Conservation (phyloP, 2,113 vertebrate species). For the Toxotes jaculatrix region DNA sequence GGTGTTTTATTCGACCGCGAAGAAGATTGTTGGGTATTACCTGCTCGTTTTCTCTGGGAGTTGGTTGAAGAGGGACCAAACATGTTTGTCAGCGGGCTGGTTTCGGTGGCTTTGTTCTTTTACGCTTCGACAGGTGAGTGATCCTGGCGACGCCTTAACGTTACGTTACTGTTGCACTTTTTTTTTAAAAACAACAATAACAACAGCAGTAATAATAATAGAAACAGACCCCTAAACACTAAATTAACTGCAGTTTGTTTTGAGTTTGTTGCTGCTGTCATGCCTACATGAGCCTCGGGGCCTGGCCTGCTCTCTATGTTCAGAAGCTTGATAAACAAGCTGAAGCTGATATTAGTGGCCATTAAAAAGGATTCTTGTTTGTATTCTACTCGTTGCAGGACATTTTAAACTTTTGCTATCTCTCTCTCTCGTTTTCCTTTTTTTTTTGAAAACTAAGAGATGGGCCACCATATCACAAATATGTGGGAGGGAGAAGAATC, state of each 20-base stretch:
- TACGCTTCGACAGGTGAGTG: slow-evolving; percentile 74
- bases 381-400: neutral
- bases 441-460: too few relatives aligned
- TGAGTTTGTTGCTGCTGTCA: too few relatives aligned
- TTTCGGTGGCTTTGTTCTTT: slow-evolving; percentile 70
- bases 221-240: too few relatives aligned
- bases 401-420: neutral
- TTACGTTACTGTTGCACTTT: too few relatives aligned
- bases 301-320: neutral
- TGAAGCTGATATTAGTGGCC: neutral
- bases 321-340: neutral
- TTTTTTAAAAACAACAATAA: too few relatives aligned
- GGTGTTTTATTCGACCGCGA: slow-evolving; percentile 18
- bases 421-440: too few relatives aligned
- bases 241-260: too few relatives aligned
- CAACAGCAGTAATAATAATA: too few relatives aligned
- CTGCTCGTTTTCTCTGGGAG: neutral
- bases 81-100: slow-evolving; percentile 65
- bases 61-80: neutral
- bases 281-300: too few relatives aligned
- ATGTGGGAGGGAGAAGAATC: too few relatives aligned
- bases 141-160: too few relatives aligned
- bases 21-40: neutral
- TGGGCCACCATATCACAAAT: neutral
- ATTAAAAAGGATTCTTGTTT: neutral